Evolutionary conservation across 2,113 vertebrate species (phyloP).

Genomic region (Sebastes schlegelii): DNA sequence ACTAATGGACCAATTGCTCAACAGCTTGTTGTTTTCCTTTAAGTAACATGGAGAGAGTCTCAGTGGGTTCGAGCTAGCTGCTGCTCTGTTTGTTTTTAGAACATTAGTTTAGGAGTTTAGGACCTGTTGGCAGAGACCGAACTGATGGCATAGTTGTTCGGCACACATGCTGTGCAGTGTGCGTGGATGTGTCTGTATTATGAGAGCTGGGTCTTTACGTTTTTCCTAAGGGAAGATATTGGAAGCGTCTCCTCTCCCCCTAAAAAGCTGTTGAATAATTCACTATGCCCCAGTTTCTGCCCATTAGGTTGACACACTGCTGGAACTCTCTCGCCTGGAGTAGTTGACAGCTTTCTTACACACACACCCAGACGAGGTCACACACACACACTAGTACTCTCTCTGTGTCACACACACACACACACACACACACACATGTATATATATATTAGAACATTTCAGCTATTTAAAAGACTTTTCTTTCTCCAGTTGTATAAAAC

Average conservation of each 20-base stretch:
- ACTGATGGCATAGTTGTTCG: constrained; percentile 43
- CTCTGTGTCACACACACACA: neutral
- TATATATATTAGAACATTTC: constrained; percentile 25
- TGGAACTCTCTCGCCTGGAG: constrained; percentile 75
- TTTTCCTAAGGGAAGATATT: constrained; percentile 74
- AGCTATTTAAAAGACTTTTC: constrained; percentile 42
- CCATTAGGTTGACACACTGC: constrained; percentile 81
- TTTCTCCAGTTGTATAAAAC: constrained; percentile 20
- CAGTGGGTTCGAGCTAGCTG: constrained; percentile 13
- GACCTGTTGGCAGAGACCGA: constrained; percentile 48
- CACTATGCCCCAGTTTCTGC: constrained; percentile 81
- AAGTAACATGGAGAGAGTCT: constrained; percentile 30
- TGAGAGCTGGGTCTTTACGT: constrained; percentile 59
- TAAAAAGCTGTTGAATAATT: constrained; percentile 83
- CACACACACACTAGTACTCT: constrained; percentile 17
- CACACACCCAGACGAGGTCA: constrained; percentile 35
- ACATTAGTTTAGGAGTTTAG: constrained; percentile 46
- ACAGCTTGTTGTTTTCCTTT: constrained; percentile 3
- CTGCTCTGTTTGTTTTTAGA: constrained; percentile 50
- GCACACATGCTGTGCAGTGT: constrained; percentile 26
- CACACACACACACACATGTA: constrained; percentile 1
- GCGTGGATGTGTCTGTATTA: constrained; percentile 43
- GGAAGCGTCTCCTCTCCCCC: constrained; percentile 76
- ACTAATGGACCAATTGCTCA: neutral
- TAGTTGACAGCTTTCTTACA: constrained; percentile 78